Evolutionary conservation across 2,888 invertebrate species (phyloP), one percentile per base, ranked within the genome.

Genomic region (Stratiomys singularior): DNA sequence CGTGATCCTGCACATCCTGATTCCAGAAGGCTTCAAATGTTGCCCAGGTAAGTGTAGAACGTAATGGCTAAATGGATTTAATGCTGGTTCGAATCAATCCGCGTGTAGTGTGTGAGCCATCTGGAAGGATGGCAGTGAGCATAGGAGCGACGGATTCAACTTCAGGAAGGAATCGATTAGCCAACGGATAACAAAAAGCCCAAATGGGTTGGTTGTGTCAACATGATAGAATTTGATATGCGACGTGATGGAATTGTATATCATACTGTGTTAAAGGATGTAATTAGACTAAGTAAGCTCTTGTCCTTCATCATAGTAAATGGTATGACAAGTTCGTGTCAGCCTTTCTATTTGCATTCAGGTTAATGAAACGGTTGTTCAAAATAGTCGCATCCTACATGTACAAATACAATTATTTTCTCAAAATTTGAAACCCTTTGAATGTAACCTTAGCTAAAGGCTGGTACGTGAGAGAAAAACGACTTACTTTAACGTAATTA

Each of bases 151-250:
- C 23, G 63, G 63, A n/a, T 63, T 63, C 25, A 5, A 63, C 4
- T 27, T 7, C 11, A 37, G 28, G 13, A 27, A 25, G 63, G 27
- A 25, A 63, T 63, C 27, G 63, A 27, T 63, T 63, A 27, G 63
- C 28, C 27, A 63, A 63, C 15, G 27, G 63, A 63, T 63, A 63
- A 63, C 25, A 63, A 63, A n/a, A 7, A 60, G 5, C 27, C 25
- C 15, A 27, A 63, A 63, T 63, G 63, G 27, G 25, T 63, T 15
- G 25, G 9, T 63, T 63, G 9, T 27, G 28, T 27, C 27, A 63
- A 63, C n/a, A 25, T 63, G 27, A 63, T 25, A 63, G 27, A 63
- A 15, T 63, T 27, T 63, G 27, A 63, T 63, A 27, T 25, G 28
- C 25, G 15, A 27, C 27, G 27, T 15, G 60, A 60, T 63, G 25